phyloP scores from a whole-genome alignment of 2,888 invertebrate genomes.

The Phasia obesa region DNA sequence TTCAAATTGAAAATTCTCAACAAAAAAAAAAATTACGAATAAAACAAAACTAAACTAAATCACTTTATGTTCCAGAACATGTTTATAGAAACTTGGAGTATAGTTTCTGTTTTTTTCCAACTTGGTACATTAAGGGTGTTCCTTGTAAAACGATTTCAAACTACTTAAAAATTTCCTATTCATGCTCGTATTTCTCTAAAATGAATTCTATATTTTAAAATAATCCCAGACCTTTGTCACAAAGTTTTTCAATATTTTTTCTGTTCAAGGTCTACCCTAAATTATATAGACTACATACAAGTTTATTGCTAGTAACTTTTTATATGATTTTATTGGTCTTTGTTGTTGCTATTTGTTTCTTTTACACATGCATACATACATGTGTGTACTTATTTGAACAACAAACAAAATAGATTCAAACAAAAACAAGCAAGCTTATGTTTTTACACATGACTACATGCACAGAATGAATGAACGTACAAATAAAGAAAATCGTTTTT shows the following conservation, averaged over 20 bases:
- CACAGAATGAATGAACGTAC: slow-evolving; percentile 52
- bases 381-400: slow-evolving; percentile 4
- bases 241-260: slow-evolving; percentile 6
- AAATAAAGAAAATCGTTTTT: slow-evolving; percentile 70
- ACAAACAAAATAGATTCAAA: slow-evolving; percentile 37
- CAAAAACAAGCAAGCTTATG: slow-evolving; percentile 53
- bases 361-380: slow-evolving; percentile 11
- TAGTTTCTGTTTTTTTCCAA: neutral
- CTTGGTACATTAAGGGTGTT: slow-evolving; percentile 2
- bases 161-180: neutral
- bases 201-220: no score
- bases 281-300: slow-evolving; percentile 35
- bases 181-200: no score
- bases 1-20: slow-evolving; percentile 67
- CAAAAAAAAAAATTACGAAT: slow-evolving; percentile 15
- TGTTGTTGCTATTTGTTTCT: slow-evolving; percentile 49
- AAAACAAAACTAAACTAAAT: slow-evolving; percentile 59
- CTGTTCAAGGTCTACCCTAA: slow-evolving; percentile 22
- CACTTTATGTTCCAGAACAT: slow-evolving; percentile 59
- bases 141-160: neutral
- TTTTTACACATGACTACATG: slow-evolving; percentile 71
- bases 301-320: slow-evolving; percentile 69
- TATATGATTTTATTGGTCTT: slow-evolving; percentile 70
- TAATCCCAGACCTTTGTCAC: neutral
- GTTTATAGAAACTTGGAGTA: slow-evolving; percentile 34